phyloP scores from a whole-genome alignment of 2,888 invertebrate species.

The Eristalinus aeneus region DNA sequence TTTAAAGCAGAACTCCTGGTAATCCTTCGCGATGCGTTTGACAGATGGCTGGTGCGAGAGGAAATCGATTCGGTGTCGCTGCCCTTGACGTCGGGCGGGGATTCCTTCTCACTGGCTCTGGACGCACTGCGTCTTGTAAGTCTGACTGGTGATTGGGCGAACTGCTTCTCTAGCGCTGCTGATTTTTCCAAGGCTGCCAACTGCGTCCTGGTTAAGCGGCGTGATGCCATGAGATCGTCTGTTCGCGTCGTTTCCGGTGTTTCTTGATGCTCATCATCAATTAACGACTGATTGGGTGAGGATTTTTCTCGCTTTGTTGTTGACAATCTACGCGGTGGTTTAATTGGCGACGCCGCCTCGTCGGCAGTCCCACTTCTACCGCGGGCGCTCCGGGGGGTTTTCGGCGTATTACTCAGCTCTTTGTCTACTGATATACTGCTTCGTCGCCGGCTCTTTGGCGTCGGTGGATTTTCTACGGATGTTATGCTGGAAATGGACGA shows the following conservation, averaged over 20 bases:
- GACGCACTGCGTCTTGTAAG: conserved; percentile 66
- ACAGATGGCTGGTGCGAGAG: conserved; percentile 71
- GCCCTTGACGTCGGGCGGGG: conserved; percentile 70
- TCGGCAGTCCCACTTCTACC: conserved; percentile 52
- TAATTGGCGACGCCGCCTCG: conserved; percentile 29
- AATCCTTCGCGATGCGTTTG: conserved; percentile 58
- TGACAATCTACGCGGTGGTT: conserved; percentile 46
- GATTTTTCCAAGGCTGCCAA: conserved; percentile 74
- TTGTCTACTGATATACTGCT: conserved; percentile 54
- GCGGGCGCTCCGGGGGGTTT: conserved; percentile 63
- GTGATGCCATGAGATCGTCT: conserved; percentile 68
- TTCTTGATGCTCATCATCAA: conserved; percentile 9
- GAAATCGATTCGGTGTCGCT: conserved; percentile 74
- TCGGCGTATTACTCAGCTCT: conserved; percentile 52
- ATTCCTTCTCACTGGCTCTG: conserved; percentile 36
- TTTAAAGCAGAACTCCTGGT: conserved; percentile 73
- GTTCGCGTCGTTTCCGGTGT: conserved; percentile 24
- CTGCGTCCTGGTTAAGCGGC: conserved; percentile 75
- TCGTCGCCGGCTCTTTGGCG: conserved; percentile 70
- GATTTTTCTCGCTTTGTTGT: conserved; percentile 35
- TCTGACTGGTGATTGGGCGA: conserved; percentile 23
- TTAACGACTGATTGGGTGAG: neutral
- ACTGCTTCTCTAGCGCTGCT: conserved; percentile 50
- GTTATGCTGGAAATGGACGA: conserved; percentile 71
- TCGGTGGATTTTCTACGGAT: conserved; percentile 63